phyloP scores from a whole-genome alignment of 2,888 invertebrate genomes.

The Epinotia bilunana region DNA sequence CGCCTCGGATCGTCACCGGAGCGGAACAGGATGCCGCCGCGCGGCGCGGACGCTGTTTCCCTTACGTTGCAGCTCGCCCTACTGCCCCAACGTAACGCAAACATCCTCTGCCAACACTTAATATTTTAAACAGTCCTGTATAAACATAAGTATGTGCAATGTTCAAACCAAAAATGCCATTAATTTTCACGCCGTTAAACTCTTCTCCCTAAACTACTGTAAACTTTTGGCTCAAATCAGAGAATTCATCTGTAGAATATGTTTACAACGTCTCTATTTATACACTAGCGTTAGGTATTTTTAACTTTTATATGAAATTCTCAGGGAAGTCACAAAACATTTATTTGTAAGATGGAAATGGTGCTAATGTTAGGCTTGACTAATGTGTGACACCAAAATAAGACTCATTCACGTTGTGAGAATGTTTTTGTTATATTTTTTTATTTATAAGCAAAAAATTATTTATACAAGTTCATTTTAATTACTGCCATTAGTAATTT shows the following conservation, averaged over 20 bases:
- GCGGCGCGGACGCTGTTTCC: conserved; percentile 72
- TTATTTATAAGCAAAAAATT: conserved; percentile 80
- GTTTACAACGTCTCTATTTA: conserved; percentile 77
- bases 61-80: conserved; percentile 75
- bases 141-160: conserved; percentile 78
- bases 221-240: conserved; percentile 81
- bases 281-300: conserved; percentile 83
- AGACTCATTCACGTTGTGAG: conserved; percentile 81
- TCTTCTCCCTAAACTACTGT: conserved; percentile 69
- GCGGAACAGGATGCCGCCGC: conserved; percentile 45
- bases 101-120: conserved; percentile 71
- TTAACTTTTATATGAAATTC: conserved; percentile 83
- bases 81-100: conserved; percentile 70
- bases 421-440: conserved; percentile 82
- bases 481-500: conserved; percentile 81
- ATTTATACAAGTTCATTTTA: conserved; percentile 80
- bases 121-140: conserved; percentile 74
- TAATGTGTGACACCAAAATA: conserved; percentile 83
- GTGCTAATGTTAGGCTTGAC: conserved; percentile 83
- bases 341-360: conserved; percentile 81
- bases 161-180: conserved; percentile 83
- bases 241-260: conserved; percentile 71
- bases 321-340: conserved; percentile 83
- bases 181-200: conserved; percentile 76
- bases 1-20: conserved; percentile 58